A percentile compares a stretch with the other conserved stretches of the same genome.
Conservation (phyloP, 1,140 invertebrate genomes). For the Heterodera carotae region DNA sequence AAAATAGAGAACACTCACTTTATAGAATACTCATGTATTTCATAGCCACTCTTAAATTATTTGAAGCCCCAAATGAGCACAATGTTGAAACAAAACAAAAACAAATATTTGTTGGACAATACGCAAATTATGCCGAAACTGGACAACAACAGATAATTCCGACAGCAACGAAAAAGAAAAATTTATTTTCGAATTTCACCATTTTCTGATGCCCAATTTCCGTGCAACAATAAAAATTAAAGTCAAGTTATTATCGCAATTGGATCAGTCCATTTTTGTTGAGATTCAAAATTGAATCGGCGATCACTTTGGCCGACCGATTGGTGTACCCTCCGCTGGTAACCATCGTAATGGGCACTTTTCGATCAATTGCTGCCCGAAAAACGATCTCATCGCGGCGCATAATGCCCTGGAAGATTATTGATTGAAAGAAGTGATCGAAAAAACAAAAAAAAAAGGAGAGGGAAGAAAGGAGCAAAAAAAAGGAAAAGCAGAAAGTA, state of each 20-base stretch:
- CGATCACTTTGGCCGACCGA: slow-evolving; percentile 77
- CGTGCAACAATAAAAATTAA: background rate
- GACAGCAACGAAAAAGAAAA: background rate
- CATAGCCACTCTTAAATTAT: too few relatives aligned
- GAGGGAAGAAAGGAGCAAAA: background rate
- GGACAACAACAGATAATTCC: too few relatives aligned
- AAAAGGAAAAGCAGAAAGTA: too few relatives aligned
- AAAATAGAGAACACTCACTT: too few relatives aligned
- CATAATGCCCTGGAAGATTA: slow-evolving; percentile 74
- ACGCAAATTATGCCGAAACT: too few relatives aligned
- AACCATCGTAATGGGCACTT: slow-evolving; percentile 82
- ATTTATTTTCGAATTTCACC: too few relatives aligned
- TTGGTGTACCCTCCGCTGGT: slow-evolving; percentile 83
- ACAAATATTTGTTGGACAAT: slow-evolving; percentile 8
- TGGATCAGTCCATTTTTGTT: slow-evolving; percentile 46
- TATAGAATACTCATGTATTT: too few relatives aligned
- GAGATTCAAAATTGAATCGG: slow-evolving; percentile 79
- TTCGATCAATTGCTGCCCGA: slow-evolving; percentile 71
- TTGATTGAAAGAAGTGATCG: background rate
- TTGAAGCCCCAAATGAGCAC: too few relatives aligned
- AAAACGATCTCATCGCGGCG: slow-evolving; percentile 82
- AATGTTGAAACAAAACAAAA: slow-evolving; percentile 22
- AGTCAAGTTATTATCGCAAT: slow-evolving; percentile 8
- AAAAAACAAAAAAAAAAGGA: slow-evolving; percentile 31
- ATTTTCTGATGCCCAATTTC: too few relatives aligned